Base-by-base conservation (phyloP, 2,888 invertebrate genomes). In the Rhamnusium bicolor region DNA sequence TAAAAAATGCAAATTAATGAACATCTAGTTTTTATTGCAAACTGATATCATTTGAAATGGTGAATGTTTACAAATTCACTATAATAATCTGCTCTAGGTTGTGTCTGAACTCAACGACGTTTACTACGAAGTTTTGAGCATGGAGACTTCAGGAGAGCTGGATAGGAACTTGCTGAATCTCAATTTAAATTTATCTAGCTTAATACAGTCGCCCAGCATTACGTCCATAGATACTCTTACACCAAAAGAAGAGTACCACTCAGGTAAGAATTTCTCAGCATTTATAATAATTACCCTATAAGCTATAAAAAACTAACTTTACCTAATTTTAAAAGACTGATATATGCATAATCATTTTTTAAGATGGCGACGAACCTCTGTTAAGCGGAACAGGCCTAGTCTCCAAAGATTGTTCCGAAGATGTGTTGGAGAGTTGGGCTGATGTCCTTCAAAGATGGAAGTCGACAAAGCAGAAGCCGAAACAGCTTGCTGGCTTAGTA, bases 311-410 rank as follows among this genome's bases (percentile, higher is more conserved):
- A n/a, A n/a, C n/a, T n/a, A n/a, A n/a, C n/a, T n/a, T n/a, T n/a
- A n/a, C n/a, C n/a, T n/a, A n/a, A n/a, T n/a, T n/a, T n/a, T n/a
- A n/a, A n/a, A n/a, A n/a, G n/a, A n/a, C n/a, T 18, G 32, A 14
- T 46, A 21, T 63, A 8, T 24, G 2, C 18, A 12, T 56, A 54
- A 5, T 19, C 47, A 24, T 29, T 51, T 18, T 66, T 81, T 77
- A 24, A 92, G 96, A 97, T 90, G 96, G 96, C 8, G 97, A 97
- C 84, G 99, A 99, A 85, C 98, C 98, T 0, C 89, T 99, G 75
- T 90, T 98, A n/a, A 98, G 98, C 88, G 99, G 99, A 0, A 98
- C 98, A 3, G 99, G 99, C 0, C 93, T 95, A 84, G 99, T 99
- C 0, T 97, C 97, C 0, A 98, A 98, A 87, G 98, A 99, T 84